phyloP scores from a whole-genome alignment of 2,888 invertebrate species.

The Odontocerum albicorne region DNA sequence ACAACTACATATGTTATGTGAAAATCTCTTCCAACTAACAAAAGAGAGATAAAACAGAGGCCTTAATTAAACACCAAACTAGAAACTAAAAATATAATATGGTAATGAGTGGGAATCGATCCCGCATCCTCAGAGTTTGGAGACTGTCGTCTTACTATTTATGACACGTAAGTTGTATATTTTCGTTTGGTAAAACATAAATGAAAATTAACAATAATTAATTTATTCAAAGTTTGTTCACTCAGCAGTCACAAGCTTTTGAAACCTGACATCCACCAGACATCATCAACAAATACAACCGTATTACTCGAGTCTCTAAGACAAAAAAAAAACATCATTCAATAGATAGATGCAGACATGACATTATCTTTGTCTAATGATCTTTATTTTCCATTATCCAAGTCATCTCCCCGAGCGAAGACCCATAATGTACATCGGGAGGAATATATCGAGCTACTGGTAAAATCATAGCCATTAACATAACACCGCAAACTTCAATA shows the following conservation, averaged over 20 bases:
- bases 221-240: no score
- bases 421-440: slow-evolving; percentile 21
- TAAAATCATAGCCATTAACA: slow-evolving; percentile 24
- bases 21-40: no score
- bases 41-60: no score
- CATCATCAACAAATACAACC: slow-evolving; percentile 30
- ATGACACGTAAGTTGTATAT: no score
- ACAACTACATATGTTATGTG: no score
- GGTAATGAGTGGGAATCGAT: no score
- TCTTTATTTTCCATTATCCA: slow-evolving; percentile 25
- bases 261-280: slow-evolving; percentile 23
- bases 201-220: no score
- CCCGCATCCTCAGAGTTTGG: no score
- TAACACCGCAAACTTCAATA: slow-evolving; percentile 21
- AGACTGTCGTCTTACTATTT: no score
- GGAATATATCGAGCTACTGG: slow-evolving; percentile 15
- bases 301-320: slow-evolving; percentile 24
- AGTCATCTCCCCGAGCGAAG: slow-evolving; percentile 18
- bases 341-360: slow-evolving; percentile 29
- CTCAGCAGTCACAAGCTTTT: slow-evolving; percentile 2
- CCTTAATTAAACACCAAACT: no score
- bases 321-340: slow-evolving; percentile 31
- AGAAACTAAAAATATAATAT: no score
- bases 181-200: no score
- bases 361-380: slow-evolving; percentile 32